Evolutionary conservation across 2,797 vertebrate species (phyloP).

Genomic region (Clarias platycephalus): DNA sequence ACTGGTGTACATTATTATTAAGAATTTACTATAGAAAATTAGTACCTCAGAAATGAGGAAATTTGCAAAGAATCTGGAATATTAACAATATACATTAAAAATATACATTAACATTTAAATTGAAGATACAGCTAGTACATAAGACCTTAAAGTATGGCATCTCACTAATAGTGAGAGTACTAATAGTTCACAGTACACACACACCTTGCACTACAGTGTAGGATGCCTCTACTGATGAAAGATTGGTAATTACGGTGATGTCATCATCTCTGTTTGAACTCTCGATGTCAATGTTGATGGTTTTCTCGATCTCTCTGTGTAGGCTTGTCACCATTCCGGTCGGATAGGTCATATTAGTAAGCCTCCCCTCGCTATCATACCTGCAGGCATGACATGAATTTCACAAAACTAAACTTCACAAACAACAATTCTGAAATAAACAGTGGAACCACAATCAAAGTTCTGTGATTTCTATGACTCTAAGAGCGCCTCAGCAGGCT

Average conservation of each 20-base stretch:
- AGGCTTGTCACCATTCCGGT: conserved; percentile 97
- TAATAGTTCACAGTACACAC: conserved; percentile 11
- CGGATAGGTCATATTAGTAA: conserved; percentile 97
- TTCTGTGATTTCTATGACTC: not conserved
- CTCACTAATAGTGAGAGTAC: not conserved
- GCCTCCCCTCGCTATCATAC: conserved; percentile 96
- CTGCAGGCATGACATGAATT: conserved; percentile 66
- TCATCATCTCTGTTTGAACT: conserved; percentile 98
- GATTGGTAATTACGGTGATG: conserved; percentile 97
- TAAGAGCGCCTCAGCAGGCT: not conserved
- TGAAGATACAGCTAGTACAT: not conserved
- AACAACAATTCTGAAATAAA: conserved; percentile 3
- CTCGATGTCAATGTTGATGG: conserved; percentile 98
- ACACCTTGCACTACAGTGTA: conserved; percentile 98
- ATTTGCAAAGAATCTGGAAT: not conserved
- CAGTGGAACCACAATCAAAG: not conserved
- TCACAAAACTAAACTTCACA: not conserved
- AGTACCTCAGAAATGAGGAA: not conserved
- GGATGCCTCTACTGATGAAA: conserved; percentile 96
- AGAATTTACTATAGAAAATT: not conserved
- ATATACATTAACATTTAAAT: not conserved
- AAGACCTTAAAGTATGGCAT: not conserved
- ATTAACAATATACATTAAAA: not conserved
- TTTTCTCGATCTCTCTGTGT: conserved; percentile 96
- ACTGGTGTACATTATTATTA: too few species aligned